Evolutionary conservation across 2,113 vertebrate genomes (phyloP).

Genomic region (Nyctereutes procyonoides): DNA sequence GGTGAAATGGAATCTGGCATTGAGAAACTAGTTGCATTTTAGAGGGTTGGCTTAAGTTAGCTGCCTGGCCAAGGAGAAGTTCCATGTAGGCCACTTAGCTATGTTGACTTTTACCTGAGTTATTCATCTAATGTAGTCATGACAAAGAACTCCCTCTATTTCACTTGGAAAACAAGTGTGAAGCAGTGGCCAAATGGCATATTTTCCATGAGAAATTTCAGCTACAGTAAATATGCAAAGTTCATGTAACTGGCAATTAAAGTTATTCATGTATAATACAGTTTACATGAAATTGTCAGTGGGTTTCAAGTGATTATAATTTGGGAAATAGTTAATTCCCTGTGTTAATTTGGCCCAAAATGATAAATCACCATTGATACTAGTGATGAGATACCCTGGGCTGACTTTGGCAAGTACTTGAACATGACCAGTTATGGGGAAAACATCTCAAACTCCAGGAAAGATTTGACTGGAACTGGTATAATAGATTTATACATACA

Average conservation of each 20-base stretch:
- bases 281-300: constrained; percentile 3
- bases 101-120: not conserved
- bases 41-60: not conserved
- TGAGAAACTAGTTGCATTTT: not conserved
- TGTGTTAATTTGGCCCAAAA: not conserved
- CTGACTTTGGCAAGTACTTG: not conserved
- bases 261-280: not conserved
- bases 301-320: not conserved
- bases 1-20: constrained; percentile 38
- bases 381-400: not conserved
- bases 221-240: not conserved
- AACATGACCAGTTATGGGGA: not conserved
- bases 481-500: not conserved
- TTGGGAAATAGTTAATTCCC: not conserved
- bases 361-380: not conserved
- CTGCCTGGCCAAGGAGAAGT: not conserved
- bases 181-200: not conserved
- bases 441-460: not conserved
- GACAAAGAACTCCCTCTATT: not conserved
- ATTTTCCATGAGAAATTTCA: constrained; percentile 24
- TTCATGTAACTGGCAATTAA: not conserved
- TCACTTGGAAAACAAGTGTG: constrained; percentile 43
- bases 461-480: not conserved
- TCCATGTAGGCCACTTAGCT: not conserved
- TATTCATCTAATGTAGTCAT: not conserved